phyloP scores from a whole-genome alignment of 64 coral and sea anemone genomes.

The Pocillopora damicornis region DNA sequence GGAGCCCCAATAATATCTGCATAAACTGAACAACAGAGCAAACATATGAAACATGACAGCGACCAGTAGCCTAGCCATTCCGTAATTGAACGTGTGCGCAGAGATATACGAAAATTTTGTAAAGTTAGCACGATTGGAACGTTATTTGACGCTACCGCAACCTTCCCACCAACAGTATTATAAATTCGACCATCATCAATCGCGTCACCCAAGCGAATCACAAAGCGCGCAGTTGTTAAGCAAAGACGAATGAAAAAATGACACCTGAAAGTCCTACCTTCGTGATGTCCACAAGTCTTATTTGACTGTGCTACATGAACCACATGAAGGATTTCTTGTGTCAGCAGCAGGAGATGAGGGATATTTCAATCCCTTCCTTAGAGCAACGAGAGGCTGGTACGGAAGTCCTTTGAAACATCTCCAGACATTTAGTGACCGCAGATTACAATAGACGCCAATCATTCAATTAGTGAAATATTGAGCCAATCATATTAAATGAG shows the following conservation, averaged over 20 bases:
- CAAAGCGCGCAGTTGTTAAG: background rate
- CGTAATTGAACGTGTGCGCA: background rate
- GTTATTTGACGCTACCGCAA: too few relatives aligned
- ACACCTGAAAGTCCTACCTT: conserved; percentile 8
- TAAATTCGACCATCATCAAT: background rate
- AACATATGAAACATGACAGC: background rate
- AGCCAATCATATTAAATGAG: background rate
- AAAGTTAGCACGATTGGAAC: too few relatives aligned
- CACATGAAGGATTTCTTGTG: background rate
- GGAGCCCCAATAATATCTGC: background rate
- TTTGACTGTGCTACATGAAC: conserved; percentile 16
- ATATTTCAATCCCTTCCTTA: background rate
- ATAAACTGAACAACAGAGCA: background rate
- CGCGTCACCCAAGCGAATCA: background rate
- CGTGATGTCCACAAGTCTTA: conserved; percentile 6
- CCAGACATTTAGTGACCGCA: conserved; percentile 2
- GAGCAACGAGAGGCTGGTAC: conserved; percentile 7
- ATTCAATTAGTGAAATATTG: background rate
- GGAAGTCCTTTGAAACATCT: background rate
- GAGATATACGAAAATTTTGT: too few relatives aligned
- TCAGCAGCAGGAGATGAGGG: background rate
- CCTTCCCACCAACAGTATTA: too few relatives aligned
- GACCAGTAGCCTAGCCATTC: background rate
- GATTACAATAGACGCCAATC: conserved; percentile 14
- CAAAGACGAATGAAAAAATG: background rate